Percentiles rank a stretch among this genome's conserved stretches.
Evolutionary conservation across 2,888 invertebrate species (phyloP).

Genomic region (Agrochola litura): DNA sequence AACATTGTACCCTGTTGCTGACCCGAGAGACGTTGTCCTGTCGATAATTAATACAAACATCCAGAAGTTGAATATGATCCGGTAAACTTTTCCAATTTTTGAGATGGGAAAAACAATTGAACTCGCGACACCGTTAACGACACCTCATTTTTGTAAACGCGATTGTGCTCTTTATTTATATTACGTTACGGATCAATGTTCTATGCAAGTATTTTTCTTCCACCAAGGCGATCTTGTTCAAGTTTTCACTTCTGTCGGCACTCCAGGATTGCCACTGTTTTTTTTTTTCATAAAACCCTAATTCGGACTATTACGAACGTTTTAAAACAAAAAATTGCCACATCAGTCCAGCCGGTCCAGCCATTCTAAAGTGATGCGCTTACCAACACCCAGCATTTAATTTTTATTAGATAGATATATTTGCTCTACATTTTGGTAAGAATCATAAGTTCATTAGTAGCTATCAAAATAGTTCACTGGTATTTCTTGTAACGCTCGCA

Average conservation of each 20-base stretch:
- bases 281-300: background rate
- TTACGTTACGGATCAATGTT: no score
- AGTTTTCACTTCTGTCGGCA: no score
- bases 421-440: background rate
- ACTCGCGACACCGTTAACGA: no score
- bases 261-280: no score
- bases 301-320: background rate
- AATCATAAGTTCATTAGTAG: conserved; percentile 2
- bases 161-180: background rate
- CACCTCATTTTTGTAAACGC: no score
- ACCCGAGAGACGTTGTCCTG: background rate
- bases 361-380: background rate
- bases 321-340: background rate
- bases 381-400: background rate
- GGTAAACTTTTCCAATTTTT: background rate
- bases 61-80: background rate
- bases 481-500: background rate
- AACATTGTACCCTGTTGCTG: background rate
- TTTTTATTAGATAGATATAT: background rate
- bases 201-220: no score
- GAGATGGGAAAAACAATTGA: no score
- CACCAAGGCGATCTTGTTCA: no score
- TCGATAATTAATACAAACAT: background rate
- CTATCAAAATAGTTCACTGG: conserved; percentile 9
- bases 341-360: background rate